Evolutionary conservation across 1,140 invertebrate species (phyloP).

Genomic region (Diachasmimorpha longicaudata): DNA sequence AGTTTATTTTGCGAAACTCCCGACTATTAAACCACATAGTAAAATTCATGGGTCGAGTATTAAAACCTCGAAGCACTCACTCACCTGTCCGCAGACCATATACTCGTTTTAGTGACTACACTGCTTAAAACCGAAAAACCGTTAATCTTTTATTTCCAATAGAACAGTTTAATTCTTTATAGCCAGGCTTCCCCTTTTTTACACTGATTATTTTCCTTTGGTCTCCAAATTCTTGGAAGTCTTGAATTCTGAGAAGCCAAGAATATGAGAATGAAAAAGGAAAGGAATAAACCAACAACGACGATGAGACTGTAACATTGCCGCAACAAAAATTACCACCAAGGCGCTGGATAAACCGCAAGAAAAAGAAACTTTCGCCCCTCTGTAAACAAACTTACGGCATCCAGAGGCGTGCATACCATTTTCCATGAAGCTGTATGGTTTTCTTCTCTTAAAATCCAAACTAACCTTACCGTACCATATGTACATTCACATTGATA

Average conservation of each 20-base stretch:
- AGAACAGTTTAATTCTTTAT: not conserved
- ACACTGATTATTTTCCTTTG: slow-evolving; percentile 26
- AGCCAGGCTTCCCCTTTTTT: slow-evolving; percentile 15
- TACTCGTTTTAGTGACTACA: not conserved
- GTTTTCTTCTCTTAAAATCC: not conserved
- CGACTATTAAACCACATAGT: not conserved
- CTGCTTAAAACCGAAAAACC: not conserved
- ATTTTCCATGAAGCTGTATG: slow-evolving; percentile 2
- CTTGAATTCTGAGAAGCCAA: not conserved
- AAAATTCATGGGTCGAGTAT: not conserved
- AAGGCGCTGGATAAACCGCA: not conserved
- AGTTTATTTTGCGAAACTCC: slow-evolving; percentile 26
- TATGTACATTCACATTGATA: not conserved
- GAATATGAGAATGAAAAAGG: not conserved
- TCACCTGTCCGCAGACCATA: not conserved
- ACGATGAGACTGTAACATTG: not conserved
- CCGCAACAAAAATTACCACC: slow-evolving; percentile 2
- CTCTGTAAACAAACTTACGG: slow-evolving; percentile 5
- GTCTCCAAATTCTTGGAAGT: slow-evolving; percentile 17
- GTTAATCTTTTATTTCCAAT: not conserved
- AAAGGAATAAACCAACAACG: slow-evolving; percentile 1
- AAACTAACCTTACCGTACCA: not conserved
- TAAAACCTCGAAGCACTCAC: slow-evolving; percentile 10
- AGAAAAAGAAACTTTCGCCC: slow-evolving; percentile 6
- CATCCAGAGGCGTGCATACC: not conserved